Base-by-base conservation (phyloP, 2,888 invertebrate genomes). In the Clanis bilineata region DNA sequence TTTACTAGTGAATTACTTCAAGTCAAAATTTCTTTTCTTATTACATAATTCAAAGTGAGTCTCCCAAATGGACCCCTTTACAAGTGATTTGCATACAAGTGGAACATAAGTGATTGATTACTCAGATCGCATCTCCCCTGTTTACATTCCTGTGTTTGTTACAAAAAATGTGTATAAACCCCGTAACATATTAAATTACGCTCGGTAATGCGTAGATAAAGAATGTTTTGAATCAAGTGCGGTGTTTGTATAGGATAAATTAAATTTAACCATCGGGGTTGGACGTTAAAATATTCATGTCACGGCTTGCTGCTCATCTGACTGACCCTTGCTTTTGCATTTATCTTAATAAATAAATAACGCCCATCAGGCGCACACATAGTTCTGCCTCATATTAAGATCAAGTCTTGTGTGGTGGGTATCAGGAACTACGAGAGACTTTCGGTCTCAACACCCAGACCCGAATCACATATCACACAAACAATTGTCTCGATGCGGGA, bases 211-310 rank as follows among this genome's bases (percentile, higher is more conserved):
- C 36, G 57, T 62, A 63, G 60, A 63, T 64, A 69, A 69, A 70
- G 62, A 65, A 61, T 66, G 64, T 67, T 71, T 71, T 68, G 65
- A 69, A 71, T 70, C 59, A 71, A 63, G 44, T 65, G 61, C 28
- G 57, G 21, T 72, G 71, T 80, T 79, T 80, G 69, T 64, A 66
- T 69, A 74, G 71, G 72, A 60, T 65, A 68, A 72, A 79, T 76
- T 73, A 73, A 73, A 74, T 77, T 51, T 72, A 65, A 70, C 70
- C 70, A 71, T 63, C 58, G 57, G 70, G 67, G 72, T 76, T 63
- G 62, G 58, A 64, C 64, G 70, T 64, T 80, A 80, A 80, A 76
- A 77, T 81, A 82, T 83, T 83, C 80, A 62, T 64, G 68, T 76
- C 82, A 79, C 80, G 80, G 25, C 39, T 21, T 41, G n/a, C 38